Conservation (phyloP, 2,888 invertebrate species). For the Linyphia triangularis region DNA sequence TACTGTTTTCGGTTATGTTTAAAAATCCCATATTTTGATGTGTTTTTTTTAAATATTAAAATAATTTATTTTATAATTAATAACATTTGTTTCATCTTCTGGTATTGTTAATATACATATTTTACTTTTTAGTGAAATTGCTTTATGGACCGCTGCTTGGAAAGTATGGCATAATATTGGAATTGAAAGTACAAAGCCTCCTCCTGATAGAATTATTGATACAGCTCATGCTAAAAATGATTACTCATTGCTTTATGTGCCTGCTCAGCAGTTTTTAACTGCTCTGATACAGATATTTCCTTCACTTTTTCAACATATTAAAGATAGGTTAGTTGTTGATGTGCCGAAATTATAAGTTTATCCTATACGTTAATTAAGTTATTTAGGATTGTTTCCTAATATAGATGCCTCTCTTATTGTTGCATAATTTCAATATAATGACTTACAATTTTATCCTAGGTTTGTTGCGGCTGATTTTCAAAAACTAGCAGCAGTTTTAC, state of each 20-base stretch:
- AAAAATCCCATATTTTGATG: no score
- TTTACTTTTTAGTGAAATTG: conserved; percentile 50
- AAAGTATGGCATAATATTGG: conserved; percentile 93
- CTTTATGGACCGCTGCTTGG: conserved; percentile 90
- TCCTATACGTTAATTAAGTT: neutral
- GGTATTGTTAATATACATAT: no score
- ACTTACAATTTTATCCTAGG: conserved; percentile 75
- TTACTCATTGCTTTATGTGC: conserved; percentile 85
- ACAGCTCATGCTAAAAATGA: conserved; percentile 71
- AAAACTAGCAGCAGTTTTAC: conserved; percentile 88
- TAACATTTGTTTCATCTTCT: no score
- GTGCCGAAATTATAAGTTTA: no score
- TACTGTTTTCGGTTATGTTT: no score
- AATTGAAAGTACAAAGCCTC: conserved; percentile 85
- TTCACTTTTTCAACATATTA: conserved; percentile 93
- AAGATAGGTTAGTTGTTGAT: conserved; percentile 83
- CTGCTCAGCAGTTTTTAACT: conserved; percentile 95
- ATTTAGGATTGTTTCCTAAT: neutral
- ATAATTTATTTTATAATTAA: no score
- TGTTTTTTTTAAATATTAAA: no score
- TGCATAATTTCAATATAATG: neutral
- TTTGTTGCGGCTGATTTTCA: conserved; percentile 88
- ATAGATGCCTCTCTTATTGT: neutral
- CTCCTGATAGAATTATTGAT: conserved; percentile 81
- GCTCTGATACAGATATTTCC: conserved; percentile 97